Base-by-base conservation (phyloP, 2,888 invertebrate genomes). In the Metellina segmentata region DNA sequence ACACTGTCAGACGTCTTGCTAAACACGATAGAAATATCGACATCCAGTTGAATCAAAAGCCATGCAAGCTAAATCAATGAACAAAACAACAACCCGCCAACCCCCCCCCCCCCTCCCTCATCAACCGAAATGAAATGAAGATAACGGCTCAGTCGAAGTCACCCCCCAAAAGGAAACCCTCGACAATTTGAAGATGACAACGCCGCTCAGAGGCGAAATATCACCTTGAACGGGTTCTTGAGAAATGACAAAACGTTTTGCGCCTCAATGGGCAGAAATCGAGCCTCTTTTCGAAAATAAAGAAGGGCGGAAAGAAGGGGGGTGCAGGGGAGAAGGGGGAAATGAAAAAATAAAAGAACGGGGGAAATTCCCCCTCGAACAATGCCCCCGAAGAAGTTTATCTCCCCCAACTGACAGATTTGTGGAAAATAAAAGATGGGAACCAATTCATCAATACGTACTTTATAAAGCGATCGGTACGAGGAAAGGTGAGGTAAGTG, bases 201-300 rank as follows among this genome's bases (percentile, higher is more conserved):
- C 48, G 71, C 71, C 82, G 19, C 71, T 71, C 52, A 7, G 49
- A 71, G 82, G 71, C 53, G 85, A 85, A 85, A 75, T 53, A 74
- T 74, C 74, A 48, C 53, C 74, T 53, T 52, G 34, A 74, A 75
- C 34, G 16, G 53, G 75, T 85, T 85, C 85, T 85, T 85, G 85
- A 85, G 85, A 85, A 85, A 85, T 85, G 85, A 85, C 75, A 75
- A 85, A 85, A 74, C 75, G 85, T 34, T 48, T 85, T 34, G 16
- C 74, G 85, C 85, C 85, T 85, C 85, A 75, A 53, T 53, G 34
- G 53, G 48, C 75, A 85, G 34, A 61, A 85, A 74, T 85, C 53
- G 75, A 85, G 75, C n/a, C 53, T 19, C 70, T 49, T 49, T 61
- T 16, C 13, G 53, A 85, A 74, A 85, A 85, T 74, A 85, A 85